These are phyloP conservation scores for Rhodophaea formosa DNA, from an alignment of 2,888 invertebrate species.

Conservation along the genomic window DNA sequence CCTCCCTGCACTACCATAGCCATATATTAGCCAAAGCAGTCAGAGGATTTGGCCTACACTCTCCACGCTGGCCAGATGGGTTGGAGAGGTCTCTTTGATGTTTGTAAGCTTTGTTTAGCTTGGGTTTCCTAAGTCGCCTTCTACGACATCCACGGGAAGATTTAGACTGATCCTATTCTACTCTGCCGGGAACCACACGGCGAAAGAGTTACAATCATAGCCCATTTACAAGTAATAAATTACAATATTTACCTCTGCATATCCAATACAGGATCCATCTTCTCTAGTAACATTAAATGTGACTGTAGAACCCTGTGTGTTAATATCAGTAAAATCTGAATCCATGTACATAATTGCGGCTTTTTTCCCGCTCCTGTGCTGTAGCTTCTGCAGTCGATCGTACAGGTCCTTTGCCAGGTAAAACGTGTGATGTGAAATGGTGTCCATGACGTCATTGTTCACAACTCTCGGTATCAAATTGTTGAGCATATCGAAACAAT, in stretches of 20 bases:
- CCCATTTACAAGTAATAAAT: too few relatives aligned
- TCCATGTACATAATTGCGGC: slow-evolving; percentile 88
- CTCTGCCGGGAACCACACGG: too few relatives aligned
- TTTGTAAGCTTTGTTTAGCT: too few relatives aligned
- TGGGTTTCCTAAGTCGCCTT: too few relatives aligned
- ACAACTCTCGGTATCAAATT: slow-evolving; percentile 81
- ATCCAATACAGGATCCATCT: slow-evolving; percentile 91
- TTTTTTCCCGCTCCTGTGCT: slow-evolving; percentile 86
- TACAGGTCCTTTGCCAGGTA: slow-evolving; percentile 88
- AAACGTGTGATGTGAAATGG: slow-evolving; percentile 88
- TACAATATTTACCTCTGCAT: slow-evolving; percentile 91
- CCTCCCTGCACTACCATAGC: too few relatives aligned
- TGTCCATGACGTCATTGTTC: slow-evolving; percentile 75
- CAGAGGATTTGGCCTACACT: too few relatives aligned
- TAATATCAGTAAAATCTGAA: slow-evolving; percentile 82
- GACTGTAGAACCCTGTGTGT: slow-evolving; percentile 91
- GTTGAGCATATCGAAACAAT: slow-evolving; percentile 90
- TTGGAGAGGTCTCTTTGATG: too few relatives aligned
- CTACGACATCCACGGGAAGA: too few relatives aligned
- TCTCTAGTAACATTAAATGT: slow-evolving; percentile 92
- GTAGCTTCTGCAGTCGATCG: slow-evolving; percentile 80
- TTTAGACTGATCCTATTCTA: too few relatives aligned
- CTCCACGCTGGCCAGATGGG: too few relatives aligned
- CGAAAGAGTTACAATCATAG: too few relatives aligned
- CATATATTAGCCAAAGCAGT: too few relatives aligned